These are phyloP conservation scores for Beris chalybata DNA, from an alignment of 2,888 invertebrate genomes.

Conservation along the genomic window DNA sequence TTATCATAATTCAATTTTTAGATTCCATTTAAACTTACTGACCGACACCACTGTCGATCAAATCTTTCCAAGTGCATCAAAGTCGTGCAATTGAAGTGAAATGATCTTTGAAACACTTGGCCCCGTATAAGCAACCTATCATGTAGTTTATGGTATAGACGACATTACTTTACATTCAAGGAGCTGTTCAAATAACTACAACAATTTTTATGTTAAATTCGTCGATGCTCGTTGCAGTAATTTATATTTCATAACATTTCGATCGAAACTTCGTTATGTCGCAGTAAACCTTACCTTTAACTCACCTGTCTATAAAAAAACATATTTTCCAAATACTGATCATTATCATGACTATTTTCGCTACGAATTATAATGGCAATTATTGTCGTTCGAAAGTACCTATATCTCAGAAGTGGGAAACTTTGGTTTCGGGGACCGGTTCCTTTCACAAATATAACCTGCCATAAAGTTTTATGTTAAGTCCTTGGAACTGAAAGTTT, in stretches of 20 bases:
- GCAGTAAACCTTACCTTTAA: too few relatives aligned
- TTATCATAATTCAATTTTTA: too few relatives aligned
- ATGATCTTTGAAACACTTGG: slow-evolving; percentile 22
- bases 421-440: too few relatives aligned
- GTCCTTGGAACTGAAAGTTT: slow-evolving; percentile 20
- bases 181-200: slow-evolving; percentile 18
- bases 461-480: slow-evolving; percentile 14
- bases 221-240: slow-evolving; percentile 23
- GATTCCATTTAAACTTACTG: too few relatives aligned
- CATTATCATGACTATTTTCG: too few relatives aligned
- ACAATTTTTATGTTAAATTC: slow-evolving; percentile 14
- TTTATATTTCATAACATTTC: slow-evolving; percentile 25
- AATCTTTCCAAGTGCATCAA: background rate
- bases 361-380: background rate
- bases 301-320: too few relatives aligned
- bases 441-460: background rate
- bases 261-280: background rate
- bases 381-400: background rate
- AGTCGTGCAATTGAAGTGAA: slow-evolving; percentile 12
- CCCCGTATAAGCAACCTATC: slow-evolving; percentile 21
- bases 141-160: slow-evolving; percentile 22
- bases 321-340: too few relatives aligned
- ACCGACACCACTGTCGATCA: slow-evolving; percentile 16
- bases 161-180: slow-evolving; percentile 21
- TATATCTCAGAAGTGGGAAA: too few relatives aligned